Evolutionary conservation across 2,888 invertebrate genomes (phyloP).

Genomic region (Oscheius myriophilus): DNA sequence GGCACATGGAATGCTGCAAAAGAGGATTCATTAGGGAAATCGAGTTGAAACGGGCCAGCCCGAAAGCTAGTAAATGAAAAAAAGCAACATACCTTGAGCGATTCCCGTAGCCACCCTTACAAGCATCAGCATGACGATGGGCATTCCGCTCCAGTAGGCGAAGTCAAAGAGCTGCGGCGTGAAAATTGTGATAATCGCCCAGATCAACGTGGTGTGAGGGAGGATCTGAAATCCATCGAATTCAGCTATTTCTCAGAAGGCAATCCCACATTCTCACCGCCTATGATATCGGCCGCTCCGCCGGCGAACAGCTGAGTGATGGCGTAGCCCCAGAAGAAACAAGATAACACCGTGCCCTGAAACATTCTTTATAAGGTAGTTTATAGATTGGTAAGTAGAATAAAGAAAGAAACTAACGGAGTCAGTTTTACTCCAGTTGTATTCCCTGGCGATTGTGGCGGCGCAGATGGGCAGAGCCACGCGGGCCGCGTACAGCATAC

Average conservation of each 20-base stretch:
- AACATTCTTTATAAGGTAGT: constrained; percentile 5
- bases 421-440: constrained; percentile 79
- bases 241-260: not conserved
- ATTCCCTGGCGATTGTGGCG: constrained; percentile 77
- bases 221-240: constrained; percentile 74
- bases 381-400: too few relatives aligned
- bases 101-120: constrained; percentile 78
- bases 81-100: constrained; percentile 75
- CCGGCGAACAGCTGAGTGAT: constrained; percentile 76
- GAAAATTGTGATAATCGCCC: constrained; percentile 66
- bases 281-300: constrained; percentile 71
- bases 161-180: constrained; percentile 71
- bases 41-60: not conserved
- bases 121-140: constrained; percentile 76
- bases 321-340: constrained; percentile 82
- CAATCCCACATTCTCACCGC: constrained; percentile 42
- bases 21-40: not conserved
- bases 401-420: constrained; percentile 69
- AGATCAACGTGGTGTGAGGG: constrained; percentile 76
- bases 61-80: too few relatives aligned
- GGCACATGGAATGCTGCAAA: constrained; percentile 78
- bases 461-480: constrained; percentile 79
- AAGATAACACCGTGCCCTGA: constrained; percentile 78
- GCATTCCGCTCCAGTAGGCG: constrained; percentile 73
- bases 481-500: constrained; percentile 78